Evolutionary conservation across 2,113 vertebrate genomes (phyloP), one percentile per base, ranked within the genome.

Genomic region (Labeo rohita): DNA sequence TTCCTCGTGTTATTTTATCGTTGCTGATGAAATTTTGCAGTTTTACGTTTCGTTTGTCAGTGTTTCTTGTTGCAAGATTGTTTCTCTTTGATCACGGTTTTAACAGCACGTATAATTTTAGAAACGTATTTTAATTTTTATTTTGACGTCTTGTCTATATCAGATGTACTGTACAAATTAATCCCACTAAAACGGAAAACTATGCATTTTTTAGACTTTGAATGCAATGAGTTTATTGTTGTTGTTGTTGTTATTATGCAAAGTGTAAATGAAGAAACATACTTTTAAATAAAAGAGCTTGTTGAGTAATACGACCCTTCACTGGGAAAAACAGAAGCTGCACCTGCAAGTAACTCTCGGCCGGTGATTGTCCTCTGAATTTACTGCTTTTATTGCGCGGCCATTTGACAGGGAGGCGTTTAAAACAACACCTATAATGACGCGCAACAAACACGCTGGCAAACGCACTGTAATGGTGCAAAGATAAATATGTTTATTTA

Each of bases 351-450:
- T 12, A 68, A 8, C 73, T 68, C 59, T n/a, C 39, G 36, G 76
- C 52, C n/a, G 45, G 72, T 28, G 43, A 49, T 87, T 82, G 13
- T 80, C 43, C 34, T 61, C 59, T 61, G 49, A 59, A 54, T 84
- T 76, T 39, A 84, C 10, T 5, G 81, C 52, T 75, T 84, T 70
- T 21, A 70, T n/a, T 72, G 72, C 52, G 16, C 7, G 43, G 15
- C 88, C 88, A 82, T 89, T 89, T 89, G 85, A 87, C 52, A 52
- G n/a, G 6, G 34, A 63, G 47, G 52, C 72, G 78, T 82, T 80
- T 50, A 28, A 61, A 80, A 83, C 45, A 85, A 80, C 81, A 82
- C 10, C 11, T 23, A 13, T 54, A 59, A 73, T 28, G 68, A 59
- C 18, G 34, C 18, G 50, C 34, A 36, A 54, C 61, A 70, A 82